These are phyloP conservation scores for Poecile atricapillus DNA, from an alignment of 2,113 vertebrate species.

Conservation along the genomic window DNA sequence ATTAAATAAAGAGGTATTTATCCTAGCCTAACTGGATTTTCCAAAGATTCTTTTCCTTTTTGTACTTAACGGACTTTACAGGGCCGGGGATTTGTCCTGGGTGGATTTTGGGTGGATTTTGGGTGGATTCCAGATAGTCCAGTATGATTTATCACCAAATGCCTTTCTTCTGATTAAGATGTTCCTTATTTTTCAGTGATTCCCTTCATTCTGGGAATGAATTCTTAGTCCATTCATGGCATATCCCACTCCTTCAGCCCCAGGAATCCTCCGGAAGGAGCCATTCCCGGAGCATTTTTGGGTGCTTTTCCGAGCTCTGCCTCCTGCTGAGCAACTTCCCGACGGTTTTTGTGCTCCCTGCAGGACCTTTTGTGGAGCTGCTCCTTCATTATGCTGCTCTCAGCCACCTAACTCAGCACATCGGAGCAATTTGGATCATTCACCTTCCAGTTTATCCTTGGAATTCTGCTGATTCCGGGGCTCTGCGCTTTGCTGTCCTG, in stretches of 20 bases:
- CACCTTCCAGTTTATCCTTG: slow-evolving; percentile 10
- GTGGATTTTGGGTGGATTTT: too few relatives aligned
- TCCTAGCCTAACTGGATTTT: neutral
- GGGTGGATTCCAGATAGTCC: neutral
- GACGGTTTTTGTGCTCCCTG: neutral
- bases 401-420: neutral
- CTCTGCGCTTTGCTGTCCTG: neutral
- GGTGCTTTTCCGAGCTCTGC: neutral
- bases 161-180: neutral
- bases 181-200: neutral
- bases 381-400: neutral
- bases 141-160: rapidly evolving
- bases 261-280: neutral
- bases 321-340: neutral
- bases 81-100: rapidly evolving
- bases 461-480: slow-evolving; percentile 24
- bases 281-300: neutral
- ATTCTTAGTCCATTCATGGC: rapidly evolving
- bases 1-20: neutral
- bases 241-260: neutral
- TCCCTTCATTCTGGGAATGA: neutral
- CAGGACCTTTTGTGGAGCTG: neutral
- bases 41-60: neutral
- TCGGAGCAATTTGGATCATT: neutral
- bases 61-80: rapidly evolving